A percentile compares a stretch with the other conserved stretches of the same genome.
Evolutionary conservation across 2,797 vertebrate genomes (phyloP).

Genomic region (Onychomys torridus): DNA sequence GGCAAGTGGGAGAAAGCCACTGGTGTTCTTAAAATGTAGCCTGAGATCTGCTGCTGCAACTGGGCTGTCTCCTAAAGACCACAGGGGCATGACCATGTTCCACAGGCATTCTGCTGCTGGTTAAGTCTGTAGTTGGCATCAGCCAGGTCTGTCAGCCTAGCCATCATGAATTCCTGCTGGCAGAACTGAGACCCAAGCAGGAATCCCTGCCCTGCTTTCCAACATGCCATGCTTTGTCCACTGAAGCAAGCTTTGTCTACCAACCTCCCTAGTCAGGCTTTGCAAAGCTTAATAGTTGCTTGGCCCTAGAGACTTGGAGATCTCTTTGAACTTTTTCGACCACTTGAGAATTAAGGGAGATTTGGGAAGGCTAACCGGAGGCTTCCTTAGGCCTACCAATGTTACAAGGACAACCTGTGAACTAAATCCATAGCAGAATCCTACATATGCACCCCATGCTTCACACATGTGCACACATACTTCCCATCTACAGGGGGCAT

Average conservation of each 20-base stretch:
- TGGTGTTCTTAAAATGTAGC: background rate
- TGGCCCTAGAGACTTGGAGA: background rate
- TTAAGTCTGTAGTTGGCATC: background rate
- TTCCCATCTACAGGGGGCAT: background rate
- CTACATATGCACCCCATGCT: too few relatives aligned
- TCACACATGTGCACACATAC: too few relatives aligned
- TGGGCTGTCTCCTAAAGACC: background rate
- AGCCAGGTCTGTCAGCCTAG: rapidly evolving
- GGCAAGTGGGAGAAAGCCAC: background rate
- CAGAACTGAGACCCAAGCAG: background rate
- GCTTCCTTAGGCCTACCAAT: background rate
- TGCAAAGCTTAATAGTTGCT: background rate
- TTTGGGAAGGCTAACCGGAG: background rate
- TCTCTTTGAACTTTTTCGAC: background rate
- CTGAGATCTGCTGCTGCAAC: background rate
- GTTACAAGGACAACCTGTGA: background rate
- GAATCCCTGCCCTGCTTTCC: background rate
- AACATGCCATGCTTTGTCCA: background rate
- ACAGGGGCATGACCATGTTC: rapidly evolving
- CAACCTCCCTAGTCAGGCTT: background rate
- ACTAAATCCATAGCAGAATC: background rate
- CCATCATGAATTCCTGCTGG: background rate
- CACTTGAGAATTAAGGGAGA: background rate
- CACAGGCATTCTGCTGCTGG: background rate
- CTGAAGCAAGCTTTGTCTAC: background rate